Conservation (phyloP, 2,797 vertebrate species). For the Amniataba percoides region DNA sequence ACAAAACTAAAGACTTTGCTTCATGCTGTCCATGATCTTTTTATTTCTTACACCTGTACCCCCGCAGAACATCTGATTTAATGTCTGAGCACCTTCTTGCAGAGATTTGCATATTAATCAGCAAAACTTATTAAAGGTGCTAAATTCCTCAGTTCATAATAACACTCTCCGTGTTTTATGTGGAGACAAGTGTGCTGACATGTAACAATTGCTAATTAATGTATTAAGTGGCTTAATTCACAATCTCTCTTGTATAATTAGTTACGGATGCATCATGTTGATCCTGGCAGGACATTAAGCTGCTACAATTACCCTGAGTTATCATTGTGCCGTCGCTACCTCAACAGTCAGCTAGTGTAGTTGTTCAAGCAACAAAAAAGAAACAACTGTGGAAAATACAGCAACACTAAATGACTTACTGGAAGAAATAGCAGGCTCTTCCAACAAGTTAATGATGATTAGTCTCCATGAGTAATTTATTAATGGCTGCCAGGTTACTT, state of each 20-base stretch:
- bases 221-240: conserved; percentile 19
- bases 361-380: not conserved
- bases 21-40: not conserved
- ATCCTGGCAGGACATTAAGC: not conserved
- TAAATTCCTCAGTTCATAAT: conserved; percentile 6
- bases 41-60: not conserved
- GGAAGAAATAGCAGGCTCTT: not conserved
- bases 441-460: too few species aligned
- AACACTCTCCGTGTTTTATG: conserved; percentile 1
- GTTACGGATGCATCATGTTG: not conserved
- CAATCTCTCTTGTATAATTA: conserved; percentile 15
- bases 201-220: conserved; percentile 30
- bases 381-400: not conserved
- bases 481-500: too few species aligned
- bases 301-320: not conserved
- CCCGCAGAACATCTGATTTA: conserved; percentile 9
- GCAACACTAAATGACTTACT: not conserved
- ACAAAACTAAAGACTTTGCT: not conserved
- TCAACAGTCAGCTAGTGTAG: not conserved
- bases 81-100: conserved; percentile 17
- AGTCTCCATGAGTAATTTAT: too few species aligned
- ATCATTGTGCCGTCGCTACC: not conserved
- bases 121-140: conserved; percentile 13
- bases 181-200: conserved; percentile 19
- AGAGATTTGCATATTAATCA: conserved; percentile 45